Evolutionary conservation across 2,797 vertebrate species (phyloP).

Genomic region (Helarctos malayanus): DNA sequence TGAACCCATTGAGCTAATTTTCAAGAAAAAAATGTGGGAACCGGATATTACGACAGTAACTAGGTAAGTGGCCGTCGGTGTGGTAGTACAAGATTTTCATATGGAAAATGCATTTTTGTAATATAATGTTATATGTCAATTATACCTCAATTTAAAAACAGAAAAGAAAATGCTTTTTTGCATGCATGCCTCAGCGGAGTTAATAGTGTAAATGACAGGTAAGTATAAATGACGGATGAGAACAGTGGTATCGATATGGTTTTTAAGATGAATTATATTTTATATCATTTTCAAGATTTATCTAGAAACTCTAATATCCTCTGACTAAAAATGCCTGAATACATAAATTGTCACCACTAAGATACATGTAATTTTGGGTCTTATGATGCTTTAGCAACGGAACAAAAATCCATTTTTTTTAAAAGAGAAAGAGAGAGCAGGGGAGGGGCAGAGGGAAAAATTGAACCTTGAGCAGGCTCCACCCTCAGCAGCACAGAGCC

Average conservation of each 20-base stretch:
- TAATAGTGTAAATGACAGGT: background rate
- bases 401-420: background rate
- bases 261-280: slow-evolving; percentile 58
- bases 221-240: slow-evolving; percentile 3
- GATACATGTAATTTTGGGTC: background rate
- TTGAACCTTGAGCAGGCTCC: background rate
- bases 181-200: background rate
- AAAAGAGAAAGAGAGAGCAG: background rate
- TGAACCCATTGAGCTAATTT: background rate
- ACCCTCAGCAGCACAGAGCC: background rate
- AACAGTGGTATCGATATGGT: background rate
- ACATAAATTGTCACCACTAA: slow-evolving; percentile 51
- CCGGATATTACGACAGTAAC: background rate
- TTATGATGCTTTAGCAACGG: slow-evolving; percentile 18
- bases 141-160: background rate
- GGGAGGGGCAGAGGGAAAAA: background rate
- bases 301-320: slow-evolving; percentile 29
- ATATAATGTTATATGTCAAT: background rate
- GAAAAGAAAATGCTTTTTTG: background rate
- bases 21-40: background rate
- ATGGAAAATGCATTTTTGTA: background rate
- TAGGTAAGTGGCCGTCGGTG: background rate
- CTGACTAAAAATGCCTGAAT: slow-evolving; percentile 40
- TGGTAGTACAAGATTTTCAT: background rate
- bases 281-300: slow-evolving; percentile 1